Evolutionary conservation across 2,888 invertebrate genomes (phyloP).

Genomic region (Himalopsyche tibetana): DNA sequence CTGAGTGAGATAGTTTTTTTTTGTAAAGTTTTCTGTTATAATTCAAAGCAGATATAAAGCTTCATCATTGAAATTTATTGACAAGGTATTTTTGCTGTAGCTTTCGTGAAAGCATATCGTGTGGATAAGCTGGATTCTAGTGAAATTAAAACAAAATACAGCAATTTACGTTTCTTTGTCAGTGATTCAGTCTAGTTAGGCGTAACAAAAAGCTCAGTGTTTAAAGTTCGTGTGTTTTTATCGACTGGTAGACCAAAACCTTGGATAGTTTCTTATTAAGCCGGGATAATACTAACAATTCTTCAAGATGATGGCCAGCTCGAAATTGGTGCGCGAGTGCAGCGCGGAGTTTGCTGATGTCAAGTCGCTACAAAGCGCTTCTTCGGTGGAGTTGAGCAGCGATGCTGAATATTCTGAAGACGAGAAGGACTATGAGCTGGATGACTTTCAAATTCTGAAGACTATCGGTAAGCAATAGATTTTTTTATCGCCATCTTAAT

Average conservation of each 20-base stretch:
- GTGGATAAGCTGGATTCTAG: background rate
- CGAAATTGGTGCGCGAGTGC: constrained; percentile 76
- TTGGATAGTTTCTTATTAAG: background rate
- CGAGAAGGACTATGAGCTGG: constrained; percentile 82
- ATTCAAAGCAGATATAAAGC: too few species aligned
- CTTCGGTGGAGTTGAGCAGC: constrained; percentile 77
- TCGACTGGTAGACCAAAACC: background rate
- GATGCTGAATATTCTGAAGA: constrained; percentile 78
- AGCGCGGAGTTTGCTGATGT: constrained; percentile 76
- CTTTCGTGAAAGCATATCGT: background rate
- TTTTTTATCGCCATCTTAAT: background rate
- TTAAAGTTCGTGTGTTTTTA: constrained; percentile 25
- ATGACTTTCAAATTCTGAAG: constrained; percentile 90
- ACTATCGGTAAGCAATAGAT: constrained; percentile 87
- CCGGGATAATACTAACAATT: background rate
- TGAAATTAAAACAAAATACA: background rate
- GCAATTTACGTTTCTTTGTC: background rate
- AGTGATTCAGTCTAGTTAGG: background rate
- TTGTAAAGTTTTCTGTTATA: background rate
- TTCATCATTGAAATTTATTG: background rate
- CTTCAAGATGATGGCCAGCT: constrained; percentile 77
- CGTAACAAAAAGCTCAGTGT: background rate
- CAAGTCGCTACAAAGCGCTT: constrained; percentile 75
- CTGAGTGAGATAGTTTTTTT: background rate
- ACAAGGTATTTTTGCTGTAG: background rate